phyloP scores from a whole-genome alignment of 2,888 invertebrate species.

The Seira ritae region DNA sequence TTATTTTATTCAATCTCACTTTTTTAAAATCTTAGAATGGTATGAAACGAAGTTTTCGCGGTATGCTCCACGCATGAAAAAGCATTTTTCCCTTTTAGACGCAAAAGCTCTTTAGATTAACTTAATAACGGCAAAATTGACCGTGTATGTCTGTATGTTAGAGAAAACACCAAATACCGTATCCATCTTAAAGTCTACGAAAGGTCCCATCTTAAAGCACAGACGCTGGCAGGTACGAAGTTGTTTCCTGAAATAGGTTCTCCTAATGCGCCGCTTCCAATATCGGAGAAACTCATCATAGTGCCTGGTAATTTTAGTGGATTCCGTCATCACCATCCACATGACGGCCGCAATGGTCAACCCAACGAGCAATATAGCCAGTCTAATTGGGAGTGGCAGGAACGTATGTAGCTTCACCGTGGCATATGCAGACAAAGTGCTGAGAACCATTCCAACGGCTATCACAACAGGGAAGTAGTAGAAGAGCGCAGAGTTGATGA shows the following conservation, averaged over 20 bases:
- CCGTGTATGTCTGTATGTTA: constrained; percentile 42
- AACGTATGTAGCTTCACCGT: constrained; percentile 51
- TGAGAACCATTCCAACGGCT: constrained; percentile 47
- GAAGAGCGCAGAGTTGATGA: constrained; percentile 54
- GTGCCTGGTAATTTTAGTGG: constrained; percentile 45
- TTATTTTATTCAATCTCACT: no score
- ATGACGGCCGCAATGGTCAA: constrained; percentile 54
- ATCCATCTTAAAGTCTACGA: constrained; percentile 46
- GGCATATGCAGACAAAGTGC: constrained; percentile 52
- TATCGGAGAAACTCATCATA: constrained; percentile 49
- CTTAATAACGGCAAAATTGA: constrained; percentile 36
- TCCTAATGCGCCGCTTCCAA: constrained; percentile 41
- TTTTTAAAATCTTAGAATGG: no score
- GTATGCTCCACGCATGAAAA: no score
- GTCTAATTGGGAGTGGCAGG: constrained; percentile 48
- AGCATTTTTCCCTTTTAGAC: no score
- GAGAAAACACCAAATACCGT: constrained; percentile 50
- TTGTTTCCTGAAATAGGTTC: constrained; percentile 42
- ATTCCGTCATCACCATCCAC: constrained; percentile 42
- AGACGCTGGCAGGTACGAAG: constrained; percentile 51
- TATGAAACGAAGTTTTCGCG: no score
- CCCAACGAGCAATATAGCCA: constrained; percentile 47
- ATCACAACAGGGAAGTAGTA: constrained; percentile 57
- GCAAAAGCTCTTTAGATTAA: not conserved
- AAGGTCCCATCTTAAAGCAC: constrained; percentile 44